Base-by-base conservation (phyloP, 2,797 vertebrate genomes). In the Artibeus jamaicensis region DNA sequence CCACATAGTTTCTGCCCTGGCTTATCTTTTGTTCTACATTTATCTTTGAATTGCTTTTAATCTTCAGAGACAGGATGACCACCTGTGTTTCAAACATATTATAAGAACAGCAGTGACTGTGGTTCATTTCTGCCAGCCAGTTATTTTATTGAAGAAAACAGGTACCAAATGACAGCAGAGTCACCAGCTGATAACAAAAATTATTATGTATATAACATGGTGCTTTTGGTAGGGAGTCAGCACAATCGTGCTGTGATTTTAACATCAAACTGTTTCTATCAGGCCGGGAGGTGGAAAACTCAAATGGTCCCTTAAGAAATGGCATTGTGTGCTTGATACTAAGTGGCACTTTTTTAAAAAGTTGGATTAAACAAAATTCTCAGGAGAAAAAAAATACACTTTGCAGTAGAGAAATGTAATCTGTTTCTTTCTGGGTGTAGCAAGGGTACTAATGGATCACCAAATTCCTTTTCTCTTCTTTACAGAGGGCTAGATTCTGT, bases 41-140 rank as follows among this genome's bases (percentile, higher is more conserved):
- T 94, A 71, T 95, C 85, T 96, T 19, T 91, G 87, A 96, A 91
- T 89, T 82, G 37, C 79, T 92, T 94, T 94, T 71, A 90, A 93
- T 96, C 76, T 96, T 86, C 37, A 95, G 89, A 84, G 48, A 91
- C 18, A 62, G 24, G 65, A 77, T 93, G 96, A 74, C 89, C 90
- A 82, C 91, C 82, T 86, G 90, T 76, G 71, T 93, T 89, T 71
- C 32, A 84, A 94, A 95, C 26, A 91, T 50, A 90, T 39, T 96
- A 44, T 74, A 91, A 84, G 92, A 92, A 81, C 84, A 94, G 44
- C 79, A 91, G 68, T 97, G 87, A 88, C 76, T 82, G 34, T 59
- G 42, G 67, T 73, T 96, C 85, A 83, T 95, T 97, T 97, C 84
- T 93, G 22, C 18, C 50, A 95, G 37, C 84, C 78, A 90, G 71